Evolutionary conservation across 2,797 vertebrate species (phyloP).

Genomic region (Etheostoma nigrum): DNA sequence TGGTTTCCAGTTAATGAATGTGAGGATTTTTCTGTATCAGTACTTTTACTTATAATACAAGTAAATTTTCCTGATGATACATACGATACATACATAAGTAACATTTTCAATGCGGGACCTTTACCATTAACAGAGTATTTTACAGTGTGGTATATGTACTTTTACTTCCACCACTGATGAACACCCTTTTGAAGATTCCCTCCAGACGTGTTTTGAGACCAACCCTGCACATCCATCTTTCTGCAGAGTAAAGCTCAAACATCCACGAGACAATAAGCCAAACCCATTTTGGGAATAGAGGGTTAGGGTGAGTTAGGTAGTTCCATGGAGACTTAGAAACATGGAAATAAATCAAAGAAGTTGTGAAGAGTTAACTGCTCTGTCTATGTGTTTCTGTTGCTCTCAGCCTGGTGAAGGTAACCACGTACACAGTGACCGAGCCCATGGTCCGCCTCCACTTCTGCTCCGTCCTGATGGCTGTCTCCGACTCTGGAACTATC

Average conservation of each 20-base stretch:
- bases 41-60: no score
- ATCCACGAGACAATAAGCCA: neutral
- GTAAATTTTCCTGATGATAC: no score
- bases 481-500: fast-evolving
- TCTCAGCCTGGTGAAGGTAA: conserved; percentile 72
- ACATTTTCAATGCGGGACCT: no score
- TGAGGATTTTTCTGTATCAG: no score
- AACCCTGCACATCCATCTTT: neutral
- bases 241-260: neutral
- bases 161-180: neutral
- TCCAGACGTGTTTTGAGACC: neutral
- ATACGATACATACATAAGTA: no score
- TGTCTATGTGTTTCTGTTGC: conserved; percentile 5
- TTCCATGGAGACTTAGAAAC: neutral
- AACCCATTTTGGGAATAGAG: neutral
- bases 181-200: neutral
- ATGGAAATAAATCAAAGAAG: no score
- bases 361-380: neutral
- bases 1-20: no score
- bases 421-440: neutral
- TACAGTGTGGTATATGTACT: no score
- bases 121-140: no score
- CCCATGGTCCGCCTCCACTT: conserved; percentile 49
- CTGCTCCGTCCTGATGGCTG: conserved; percentile 64
- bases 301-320: neutral